A percentile compares a stretch with the other conserved stretches of the same genome.
phyloP scores from a whole-genome alignment of 1,140 invertebrate genomes.

The Limonius californicus region DNA sequence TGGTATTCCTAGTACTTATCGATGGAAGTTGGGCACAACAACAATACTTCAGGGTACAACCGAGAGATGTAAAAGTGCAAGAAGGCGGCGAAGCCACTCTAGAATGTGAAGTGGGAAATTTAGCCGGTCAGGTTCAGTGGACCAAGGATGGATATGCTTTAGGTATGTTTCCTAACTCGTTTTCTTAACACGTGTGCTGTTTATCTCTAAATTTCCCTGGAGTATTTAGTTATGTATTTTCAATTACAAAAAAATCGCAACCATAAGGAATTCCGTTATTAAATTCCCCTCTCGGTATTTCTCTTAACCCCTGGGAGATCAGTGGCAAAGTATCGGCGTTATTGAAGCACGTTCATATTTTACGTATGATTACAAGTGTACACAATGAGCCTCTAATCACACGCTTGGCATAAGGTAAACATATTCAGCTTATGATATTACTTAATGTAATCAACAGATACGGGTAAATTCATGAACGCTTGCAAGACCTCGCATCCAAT shows the following conservation, averaged over 20 bases:
- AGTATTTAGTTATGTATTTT: too few species aligned
- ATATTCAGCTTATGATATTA: neutral
- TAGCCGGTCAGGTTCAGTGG: constrained; percentile 87
- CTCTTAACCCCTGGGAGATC: too few species aligned
- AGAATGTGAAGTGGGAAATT: constrained; percentile 79
- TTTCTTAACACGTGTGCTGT: too few species aligned
- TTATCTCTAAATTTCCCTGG: too few species aligned
- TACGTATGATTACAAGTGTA: neutral
- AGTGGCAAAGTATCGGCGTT: too few species aligned
- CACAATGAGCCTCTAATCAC: constrained; percentile 4
- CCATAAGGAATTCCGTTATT: too few species aligned
- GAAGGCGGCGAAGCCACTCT: constrained; percentile 79
- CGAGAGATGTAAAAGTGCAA: constrained; percentile 71
- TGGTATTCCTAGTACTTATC: neutral
- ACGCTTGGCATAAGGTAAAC: neutral
- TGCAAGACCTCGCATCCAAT: too few species aligned
- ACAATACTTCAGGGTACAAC: constrained; percentile 78
- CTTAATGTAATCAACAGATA: constrained; percentile 6
- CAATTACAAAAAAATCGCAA: too few species aligned
- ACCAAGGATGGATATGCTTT: constrained; percentile 91
- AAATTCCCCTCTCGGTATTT: too few species aligned
- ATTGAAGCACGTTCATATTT: neutral
- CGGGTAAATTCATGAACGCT: neutral
- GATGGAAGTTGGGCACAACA: constrained; percentile 49
- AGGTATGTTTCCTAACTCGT: constrained; percentile 55